Evolutionary conservation across 1,140 invertebrate genomes (phyloP), one percentile per base, ranked within the genome.

Genomic region (Hirudo medicinalis): DNA sequence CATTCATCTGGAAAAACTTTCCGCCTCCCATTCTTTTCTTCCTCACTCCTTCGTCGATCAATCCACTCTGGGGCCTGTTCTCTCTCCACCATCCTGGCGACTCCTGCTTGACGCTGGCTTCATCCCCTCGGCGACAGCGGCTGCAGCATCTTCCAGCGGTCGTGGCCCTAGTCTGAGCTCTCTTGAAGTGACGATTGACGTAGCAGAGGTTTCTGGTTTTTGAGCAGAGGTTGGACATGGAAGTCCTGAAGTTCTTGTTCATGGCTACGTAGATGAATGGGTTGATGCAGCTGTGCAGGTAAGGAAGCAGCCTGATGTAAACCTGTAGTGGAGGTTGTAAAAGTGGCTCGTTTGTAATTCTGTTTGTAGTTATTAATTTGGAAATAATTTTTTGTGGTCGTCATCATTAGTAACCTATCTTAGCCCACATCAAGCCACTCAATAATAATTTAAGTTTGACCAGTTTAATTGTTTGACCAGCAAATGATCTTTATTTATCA

Each of bases 191-290:
- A 15, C 25, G 25, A 13, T 32, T n/a, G 29, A 13, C n/a, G 67
- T 0, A 22, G 67, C 67, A 32, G 27, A 15, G 9, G n/a, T 43
- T 40, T 11, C n/a, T 27, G 67, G 15, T 32, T 25, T 22, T 68
- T 20, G 67, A 55, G 54, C 67, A 73, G 2, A 29, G 22, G 68
- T 19, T 70, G 43, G 67, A 54, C 78, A 84, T 79, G 67, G 82
- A 80, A 3, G 78, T 72, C 0, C 83, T 76, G 74, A 85, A 85
- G 68, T 83, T 84, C 71, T 79, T 81, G 5, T 83, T 84, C 83
- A 85, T 85, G 75, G 84, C 83, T 17, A 81, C 82, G 75, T 85
- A 86, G 71, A 86, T 82, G 73, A 86, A 75, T 13, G 85, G 85
- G 76, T 86, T 86, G 49, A 85, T 76, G 74, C 83, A 84, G 13